Evolutionary conservation across 53 echinoderm and acorn worm genomes (phyloP), one percentile per base, ranked within the genome.

Genomic region (Apostichopus leukothele): DNA sequence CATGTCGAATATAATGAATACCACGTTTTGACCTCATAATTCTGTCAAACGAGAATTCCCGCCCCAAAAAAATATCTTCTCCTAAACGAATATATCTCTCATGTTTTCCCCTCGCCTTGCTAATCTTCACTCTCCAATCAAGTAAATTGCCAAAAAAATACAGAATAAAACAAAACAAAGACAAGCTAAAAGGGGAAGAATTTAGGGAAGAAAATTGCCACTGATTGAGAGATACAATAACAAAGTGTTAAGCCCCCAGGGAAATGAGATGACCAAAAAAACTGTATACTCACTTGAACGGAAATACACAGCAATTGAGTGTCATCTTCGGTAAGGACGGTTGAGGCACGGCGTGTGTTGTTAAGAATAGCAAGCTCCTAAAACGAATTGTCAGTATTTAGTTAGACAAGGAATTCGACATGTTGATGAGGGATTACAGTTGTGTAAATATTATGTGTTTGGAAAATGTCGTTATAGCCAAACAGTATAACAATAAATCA

Each of bases 281-380:
- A 39, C 39, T 39, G 39, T 50, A 5, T 50, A 18, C 50, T 75
- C 79, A 95, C 95, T 93, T 95, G 90, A 6, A 95, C 93, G 0
- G 96, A 96, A 26, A 96, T 96, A 68, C 90, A 90, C 3, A 96
- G 91, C 5, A 96, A 78, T 79, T 96, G 90, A 18, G 90, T 90
- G 53, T 90, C 83, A 66, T 92, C 92, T 57, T 94, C 91, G 7
- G 96, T 91, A 66, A 96, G 89, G 39, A 96, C 96, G 13, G 96
- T 96, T 53, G 96, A 96, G 39, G 96, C 96, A 12, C 96, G 91
- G 21, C 81, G 77, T 10, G 92, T 91, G 66, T 92, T 86, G 81
- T 96, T 94, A 51, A 96, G 80, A 57, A 96, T 94, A 13, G 92
- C 96, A 53, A 96, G 76, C 74, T 96, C 96, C 96, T 96, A 75